These are phyloP conservation scores for Adelosebastes latens DNA, from an alignment of 2,797 vertebrate species.

Conservation along the genomic window DNA sequence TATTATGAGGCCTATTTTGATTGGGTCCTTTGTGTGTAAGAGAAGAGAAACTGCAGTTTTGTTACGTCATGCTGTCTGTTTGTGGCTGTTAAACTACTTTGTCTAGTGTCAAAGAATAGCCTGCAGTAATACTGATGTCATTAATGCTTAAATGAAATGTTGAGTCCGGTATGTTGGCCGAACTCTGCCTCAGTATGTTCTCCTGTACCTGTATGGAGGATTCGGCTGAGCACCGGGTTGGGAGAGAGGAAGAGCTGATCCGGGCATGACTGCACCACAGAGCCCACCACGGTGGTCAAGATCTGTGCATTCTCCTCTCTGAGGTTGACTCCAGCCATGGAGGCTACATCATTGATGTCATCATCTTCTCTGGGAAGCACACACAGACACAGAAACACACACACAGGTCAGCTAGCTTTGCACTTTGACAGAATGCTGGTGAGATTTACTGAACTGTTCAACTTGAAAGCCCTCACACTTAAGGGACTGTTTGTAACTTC, in stretches of 20 bases:
- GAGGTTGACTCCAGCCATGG: constrained; percentile 90
- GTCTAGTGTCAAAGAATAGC: not conserved
- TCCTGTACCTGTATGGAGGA: constrained; percentile 87
- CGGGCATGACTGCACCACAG: constrained; percentile 88
- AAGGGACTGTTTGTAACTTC: too few species aligned
- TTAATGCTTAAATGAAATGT: not conserved
- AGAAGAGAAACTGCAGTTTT: not conserved
- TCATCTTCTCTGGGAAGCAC: constrained; percentile 84
- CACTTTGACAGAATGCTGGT: not conserved
- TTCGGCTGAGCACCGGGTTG: constrained; percentile 80
- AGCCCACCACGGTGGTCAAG: constrained; percentile 85
- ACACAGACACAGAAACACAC: not conserved
- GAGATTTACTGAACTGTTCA: not conserved
- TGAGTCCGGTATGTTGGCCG: not conserved
- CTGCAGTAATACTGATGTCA: not conserved
- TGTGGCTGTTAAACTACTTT: not conserved
- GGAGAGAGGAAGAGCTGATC: constrained; percentile 90
- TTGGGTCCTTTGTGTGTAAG: not conserved
- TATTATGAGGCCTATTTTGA: not conserved
- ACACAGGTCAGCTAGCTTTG: not conserved
- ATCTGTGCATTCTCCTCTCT: constrained; percentile 88
- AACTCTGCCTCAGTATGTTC: not conserved
- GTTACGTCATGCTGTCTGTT: not conserved
- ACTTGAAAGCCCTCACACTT: not conserved
- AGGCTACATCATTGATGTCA: constrained; percentile 89